These are phyloP conservation scores for Gonocerus acuteangulatus DNA, from an alignment of 2,888 invertebrate species.

Conservation along the genomic window DNA sequence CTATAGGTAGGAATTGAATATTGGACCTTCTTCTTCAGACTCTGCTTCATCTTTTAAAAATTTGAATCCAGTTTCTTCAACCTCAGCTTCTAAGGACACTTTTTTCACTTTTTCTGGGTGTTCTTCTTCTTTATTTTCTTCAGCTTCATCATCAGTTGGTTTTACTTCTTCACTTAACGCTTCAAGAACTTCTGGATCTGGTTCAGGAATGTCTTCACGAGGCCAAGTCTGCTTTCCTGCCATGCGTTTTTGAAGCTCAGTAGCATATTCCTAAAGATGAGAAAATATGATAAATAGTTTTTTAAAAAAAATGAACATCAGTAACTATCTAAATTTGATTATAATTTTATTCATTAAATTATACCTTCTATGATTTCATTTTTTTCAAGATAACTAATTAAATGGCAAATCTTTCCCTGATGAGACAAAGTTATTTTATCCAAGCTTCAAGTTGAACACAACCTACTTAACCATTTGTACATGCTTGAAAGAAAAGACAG, in stretches of 20 bases:
- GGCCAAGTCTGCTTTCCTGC: slow-evolving; percentile 28
- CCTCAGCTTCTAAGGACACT: neutral
- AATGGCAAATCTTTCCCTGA: too few species aligned
- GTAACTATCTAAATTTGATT: too few species aligned
- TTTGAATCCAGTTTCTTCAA: slow-evolving; percentile 4
- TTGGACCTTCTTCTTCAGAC: slow-evolving; percentile 29
- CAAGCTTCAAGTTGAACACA: too few species aligned
- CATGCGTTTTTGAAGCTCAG: neutral
- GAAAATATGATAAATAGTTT: too few species aligned
- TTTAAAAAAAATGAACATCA: too few species aligned
- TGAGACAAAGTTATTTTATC: too few species aligned
- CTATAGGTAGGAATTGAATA: too few species aligned
- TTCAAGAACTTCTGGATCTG: slow-evolving; percentile 5
- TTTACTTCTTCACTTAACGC: slow-evolving; percentile 3
- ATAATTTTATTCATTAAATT: too few species aligned
- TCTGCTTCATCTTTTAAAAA: slow-evolving; percentile 24
- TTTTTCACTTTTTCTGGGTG: neutral
- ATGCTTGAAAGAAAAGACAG: too few species aligned
- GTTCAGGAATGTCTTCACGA: slow-evolving; percentile 19
- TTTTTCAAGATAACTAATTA: too few species aligned
- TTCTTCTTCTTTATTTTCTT: slow-evolving; percentile 3
- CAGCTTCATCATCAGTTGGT: slow-evolving; percentile 9
- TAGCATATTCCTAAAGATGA: neutral
- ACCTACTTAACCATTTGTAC: too few species aligned
- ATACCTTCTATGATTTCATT: too few species aligned